Evolutionary conservation across 2,113 vertebrate genomes (phyloP).

Genomic region (Paramormyrops kingsleyae): DNA sequence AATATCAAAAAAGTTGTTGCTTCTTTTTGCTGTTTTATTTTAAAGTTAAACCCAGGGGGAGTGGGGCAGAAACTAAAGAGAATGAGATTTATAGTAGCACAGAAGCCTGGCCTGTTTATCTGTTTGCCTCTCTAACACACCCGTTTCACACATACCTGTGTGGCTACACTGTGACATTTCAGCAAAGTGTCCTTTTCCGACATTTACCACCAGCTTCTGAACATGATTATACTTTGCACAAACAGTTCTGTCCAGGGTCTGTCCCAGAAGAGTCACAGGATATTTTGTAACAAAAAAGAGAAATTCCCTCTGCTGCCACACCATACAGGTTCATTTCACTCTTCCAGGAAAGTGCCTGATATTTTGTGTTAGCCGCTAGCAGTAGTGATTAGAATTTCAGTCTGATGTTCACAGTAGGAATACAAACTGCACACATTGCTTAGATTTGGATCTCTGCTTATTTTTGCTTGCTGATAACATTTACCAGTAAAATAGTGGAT

Average conservation of each 20-base stretch:
- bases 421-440: neutral
- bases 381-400: neutral
- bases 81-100: slow-evolving; percentile 74
- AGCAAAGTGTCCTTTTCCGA: slow-evolving; percentile 20
- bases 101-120: slow-evolving; percentile 63
- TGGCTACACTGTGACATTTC: slow-evolving; percentile 83
- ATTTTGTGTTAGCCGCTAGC: neutral
- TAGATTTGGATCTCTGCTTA: neutral
- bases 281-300: neutral
- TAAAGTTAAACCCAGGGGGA: slow-evolving; percentile 48
- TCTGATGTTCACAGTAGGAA: neutral
- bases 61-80: slow-evolving; percentile 28
- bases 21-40: slow-evolving; percentile 48
- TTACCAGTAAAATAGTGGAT: neutral
- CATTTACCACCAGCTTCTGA: neutral
- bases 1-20: slow-evolving; percentile 62
- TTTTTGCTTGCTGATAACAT: neutral
- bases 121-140: slow-evolving; percentile 65
- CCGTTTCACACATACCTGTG: slow-evolving; percentile 75
- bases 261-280: neutral
- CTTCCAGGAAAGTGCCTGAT: neutral
- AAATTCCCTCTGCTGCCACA: neutral
- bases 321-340: neutral
- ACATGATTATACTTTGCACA: slow-evolving; percentile 27
- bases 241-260: neutral